Base-by-base conservation (phyloP, 2,888 invertebrate species). In the Shargacucullia verbasci region DNA sequence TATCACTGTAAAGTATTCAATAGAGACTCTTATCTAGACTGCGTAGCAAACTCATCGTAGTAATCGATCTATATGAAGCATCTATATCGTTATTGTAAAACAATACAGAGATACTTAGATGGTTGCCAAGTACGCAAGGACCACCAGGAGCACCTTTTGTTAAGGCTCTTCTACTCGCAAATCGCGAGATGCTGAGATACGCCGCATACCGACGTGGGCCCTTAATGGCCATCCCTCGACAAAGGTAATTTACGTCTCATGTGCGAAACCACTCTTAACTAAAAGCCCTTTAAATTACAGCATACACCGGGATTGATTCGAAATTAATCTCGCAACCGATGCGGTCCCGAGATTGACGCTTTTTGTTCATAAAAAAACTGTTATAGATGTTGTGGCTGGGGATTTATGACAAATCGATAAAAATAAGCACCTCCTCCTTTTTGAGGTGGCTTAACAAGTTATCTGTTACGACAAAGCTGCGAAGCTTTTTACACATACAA, bases 221-320 rank as follows among this genome's bases (percentile, higher is more conserved):
- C 85, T 87, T 92, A 93, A 92, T 91, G 89, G 90, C 88, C 86
- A 86, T 87, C 88, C 88, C 88, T 85, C 81, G 86, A 83, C 86
- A 76, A 78, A 86, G 85, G 89, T 90, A 92, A 93, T 92, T 93
- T 93, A 93, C 89, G 89, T 91, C 89, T 89, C 88, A 90, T 90
- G 90, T 92, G 92, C 91, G 88, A 91, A 92, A 88, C 89, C 89
- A 88, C 89, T 90, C 86, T 91, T 89, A 88, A 90, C 92, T 92
- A 91, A 92, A 91, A 92, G 90, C 91, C 86, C 82, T 83, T 86
- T 90, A 92, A 92, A 92, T 92, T 91, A 90, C 87, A 90, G 83
- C 81, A 85, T 88, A 88, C 89, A 85, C 74, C 80, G 81, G 85
- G 87, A 92, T 92, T 91, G 91, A 92, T 91, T 91, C 80, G 79